Evolutionary conservation across 1,140 invertebrate genomes (phyloP).

Genomic region (Drosophila lowei): DNA sequence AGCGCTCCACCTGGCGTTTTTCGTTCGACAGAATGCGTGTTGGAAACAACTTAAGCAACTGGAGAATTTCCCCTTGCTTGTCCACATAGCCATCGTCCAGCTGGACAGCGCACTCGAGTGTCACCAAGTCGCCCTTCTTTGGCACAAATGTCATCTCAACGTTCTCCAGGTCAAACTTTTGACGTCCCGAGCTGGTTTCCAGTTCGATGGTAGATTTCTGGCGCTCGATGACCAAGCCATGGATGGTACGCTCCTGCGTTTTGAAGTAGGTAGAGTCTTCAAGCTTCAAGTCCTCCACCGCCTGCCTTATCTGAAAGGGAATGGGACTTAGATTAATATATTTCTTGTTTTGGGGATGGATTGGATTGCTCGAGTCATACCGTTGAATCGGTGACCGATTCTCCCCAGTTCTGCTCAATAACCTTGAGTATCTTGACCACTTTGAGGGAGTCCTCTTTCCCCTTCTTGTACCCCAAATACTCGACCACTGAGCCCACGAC

Average conservation of each 20-base stretch:
- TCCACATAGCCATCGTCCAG: conserved; percentile 62
- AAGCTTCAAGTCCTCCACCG: conserved; percentile 37
- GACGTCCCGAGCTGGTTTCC: conserved; percentile 84
- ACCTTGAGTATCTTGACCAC: conserved; percentile 57
- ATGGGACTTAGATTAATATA: not conserved
- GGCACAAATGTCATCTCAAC: conserved; percentile 84
- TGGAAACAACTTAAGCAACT: conserved; percentile 57
- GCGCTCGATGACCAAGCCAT: conserved; percentile 84
- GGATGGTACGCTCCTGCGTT: conserved; percentile 83
- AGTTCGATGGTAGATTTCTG: conserved; percentile 83
- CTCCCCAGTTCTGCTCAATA: conserved; percentile 56
- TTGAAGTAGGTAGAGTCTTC: conserved; percentile 80
- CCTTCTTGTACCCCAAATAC: conserved; percentile 45
- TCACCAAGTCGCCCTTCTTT: conserved; percentile 59
- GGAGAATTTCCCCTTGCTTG: conserved; percentile 66
- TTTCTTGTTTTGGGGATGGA: no score
- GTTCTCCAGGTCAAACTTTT: conserved; percentile 85
- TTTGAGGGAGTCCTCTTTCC: not conserved
- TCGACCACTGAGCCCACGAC: conserved; percentile 52
- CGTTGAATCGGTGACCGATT: not conserved
- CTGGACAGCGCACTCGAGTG: conserved; percentile 65
- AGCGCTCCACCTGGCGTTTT: conserved; percentile 46
- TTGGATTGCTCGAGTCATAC: not conserved
- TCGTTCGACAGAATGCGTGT: conserved; percentile 38
- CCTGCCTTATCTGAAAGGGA: conserved; percentile 14